Conservation (phyloP, 2,113 vertebrate species). For the Collichthys lucidus region DNA sequence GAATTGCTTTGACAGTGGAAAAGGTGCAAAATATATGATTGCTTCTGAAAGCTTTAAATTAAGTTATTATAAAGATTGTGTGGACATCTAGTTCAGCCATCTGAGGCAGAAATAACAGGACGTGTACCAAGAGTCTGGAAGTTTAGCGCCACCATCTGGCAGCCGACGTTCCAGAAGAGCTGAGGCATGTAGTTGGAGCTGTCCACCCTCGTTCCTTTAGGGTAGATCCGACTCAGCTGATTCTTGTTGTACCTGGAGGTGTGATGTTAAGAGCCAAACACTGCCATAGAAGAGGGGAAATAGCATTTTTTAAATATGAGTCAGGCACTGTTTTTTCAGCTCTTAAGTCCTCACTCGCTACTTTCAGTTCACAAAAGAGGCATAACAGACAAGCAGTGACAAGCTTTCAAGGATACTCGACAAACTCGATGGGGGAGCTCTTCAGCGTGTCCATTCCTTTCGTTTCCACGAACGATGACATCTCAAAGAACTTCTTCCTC, state of each 20-base stretch:
- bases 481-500: slow-evolving; percentile 90
- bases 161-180: slow-evolving; percentile 94
- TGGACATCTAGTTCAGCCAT: not conserved
- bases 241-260: slow-evolving; percentile 92
- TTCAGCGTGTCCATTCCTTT: slow-evolving; percentile 92
- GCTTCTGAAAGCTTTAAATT: too few relatives aligned
- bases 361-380: not conserved
- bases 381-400: not conserved
- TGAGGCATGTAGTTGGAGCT: slow-evolving; percentile 96
- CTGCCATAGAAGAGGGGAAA: not conserved
- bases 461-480: slow-evolving; percentile 95
- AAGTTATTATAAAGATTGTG: too few relatives aligned
- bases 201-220: slow-evolving; percentile 93
- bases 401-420: slow-evolving; percentile 89
- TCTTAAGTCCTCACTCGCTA: not conserved
- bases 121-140: slow-evolving; percentile 92
- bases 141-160: slow-evolving; percentile 94
- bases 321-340: not conserved
- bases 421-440: slow-evolving; percentile 89
- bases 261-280: slow-evolving; percentile 47
- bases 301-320: not conserved
- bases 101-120: not conserved
- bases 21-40: not conserved
- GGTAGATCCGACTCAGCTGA: slow-evolving; percentile 93
- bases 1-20: not conserved